These are phyloP conservation scores for Psephotus haematonotus DNA, from an alignment of 2,113 vertebrate genomes.

Conservation along the genomic window DNA sequence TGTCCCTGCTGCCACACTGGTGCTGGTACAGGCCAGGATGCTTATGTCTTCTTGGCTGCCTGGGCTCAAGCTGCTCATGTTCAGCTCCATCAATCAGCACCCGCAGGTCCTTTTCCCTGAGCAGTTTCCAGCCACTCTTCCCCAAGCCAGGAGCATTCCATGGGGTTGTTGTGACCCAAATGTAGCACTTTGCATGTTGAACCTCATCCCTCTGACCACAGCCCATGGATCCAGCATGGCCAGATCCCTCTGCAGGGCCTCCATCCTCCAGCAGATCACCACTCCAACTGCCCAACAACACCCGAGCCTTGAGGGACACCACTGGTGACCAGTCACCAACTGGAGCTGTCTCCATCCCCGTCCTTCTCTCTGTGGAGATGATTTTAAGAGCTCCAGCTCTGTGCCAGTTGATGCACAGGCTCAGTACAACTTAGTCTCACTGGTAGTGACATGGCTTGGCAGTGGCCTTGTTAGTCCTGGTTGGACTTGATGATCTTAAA, in stretches of 20 bases:
- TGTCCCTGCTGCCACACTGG: no score
- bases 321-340: no score
- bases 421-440: rapidly evolving
- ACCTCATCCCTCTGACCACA: background rate
- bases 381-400: background rate
- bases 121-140: background rate
- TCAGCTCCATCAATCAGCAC: background rate
- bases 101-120: background rate
- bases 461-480: background rate
- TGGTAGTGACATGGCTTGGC: background rate
- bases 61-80: background rate
- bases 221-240: background rate
- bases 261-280: background rate
- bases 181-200: background rate
- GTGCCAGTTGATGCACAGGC: background rate
- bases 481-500: background rate
- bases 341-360: background rate
- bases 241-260: background rate
- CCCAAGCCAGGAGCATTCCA: background rate
- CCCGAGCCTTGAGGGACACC: background rate
- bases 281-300: background rate
- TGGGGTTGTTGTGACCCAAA: background rate
- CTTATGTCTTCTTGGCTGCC: background rate
- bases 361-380: background rate
- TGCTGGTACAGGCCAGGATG: background rate